Conservation (phyloP, 2,888 invertebrate species). For the Machimus atricapillus region DNA sequence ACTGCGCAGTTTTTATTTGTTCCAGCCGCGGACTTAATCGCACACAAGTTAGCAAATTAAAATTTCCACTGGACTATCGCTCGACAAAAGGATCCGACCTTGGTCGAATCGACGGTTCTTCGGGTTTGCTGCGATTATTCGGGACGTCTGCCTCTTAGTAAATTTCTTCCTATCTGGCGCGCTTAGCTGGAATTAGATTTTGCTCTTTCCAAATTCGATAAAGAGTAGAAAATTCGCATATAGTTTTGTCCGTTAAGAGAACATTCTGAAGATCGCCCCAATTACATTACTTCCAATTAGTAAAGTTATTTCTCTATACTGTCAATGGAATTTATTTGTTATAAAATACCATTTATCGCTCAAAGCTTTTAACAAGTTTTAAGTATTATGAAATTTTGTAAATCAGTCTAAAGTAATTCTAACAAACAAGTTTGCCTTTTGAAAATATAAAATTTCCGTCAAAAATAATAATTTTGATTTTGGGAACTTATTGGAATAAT, state of each 20-base stretch:
- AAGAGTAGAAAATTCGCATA: neutral
- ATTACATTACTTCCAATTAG: neutral
- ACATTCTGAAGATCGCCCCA: neutral
- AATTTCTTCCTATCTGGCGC: constrained; percentile 7
- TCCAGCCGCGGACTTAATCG: constrained; percentile 9
- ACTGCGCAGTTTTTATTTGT: constrained; percentile 28
- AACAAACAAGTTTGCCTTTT: too few species aligned
- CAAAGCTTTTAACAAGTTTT: too few species aligned
- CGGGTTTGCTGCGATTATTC: neutral
- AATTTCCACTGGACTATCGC: constrained; percentile 16
- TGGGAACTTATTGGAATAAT: too few species aligned
- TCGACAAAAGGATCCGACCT: constrained; percentile 18
- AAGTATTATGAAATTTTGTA: too few species aligned
- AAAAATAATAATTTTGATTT: too few species aligned
- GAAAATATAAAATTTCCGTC: too few species aligned
- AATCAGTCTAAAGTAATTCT: too few species aligned
- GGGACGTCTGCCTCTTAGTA: neutral
- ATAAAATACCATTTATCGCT: too few species aligned
- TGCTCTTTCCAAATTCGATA: constrained; percentile 16
- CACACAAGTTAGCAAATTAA: constrained; percentile 29
- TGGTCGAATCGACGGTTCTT: neutral
- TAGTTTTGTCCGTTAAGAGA: neutral
- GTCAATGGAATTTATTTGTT: neutral
- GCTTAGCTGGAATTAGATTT: constrained; percentile 16
- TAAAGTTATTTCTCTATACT: neutral